Percentiles rank a stretch among this genome's conserved stretches.
Conservation (phyloP, 2,888 invertebrate species). For the Brachypterus glaber region DNA sequence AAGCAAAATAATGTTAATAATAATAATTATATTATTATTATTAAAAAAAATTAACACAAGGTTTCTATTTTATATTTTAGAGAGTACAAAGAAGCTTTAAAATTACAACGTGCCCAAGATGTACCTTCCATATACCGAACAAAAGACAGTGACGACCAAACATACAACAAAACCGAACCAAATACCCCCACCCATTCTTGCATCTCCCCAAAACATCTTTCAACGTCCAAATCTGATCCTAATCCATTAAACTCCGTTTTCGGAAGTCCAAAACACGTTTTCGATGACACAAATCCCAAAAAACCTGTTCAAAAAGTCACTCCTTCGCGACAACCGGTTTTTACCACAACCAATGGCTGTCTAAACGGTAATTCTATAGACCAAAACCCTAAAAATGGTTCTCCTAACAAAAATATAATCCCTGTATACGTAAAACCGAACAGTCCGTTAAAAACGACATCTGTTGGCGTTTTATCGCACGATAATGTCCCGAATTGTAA, state of each 20-base stretch:
- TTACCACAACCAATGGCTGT: conserved; percentile 26
- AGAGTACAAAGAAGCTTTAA: conserved; percentile 84
- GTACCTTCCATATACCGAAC: conserved; percentile 59
- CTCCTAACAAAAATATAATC: conserved; percentile 23
- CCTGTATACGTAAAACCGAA: conserved; percentile 55
- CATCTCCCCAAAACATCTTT: conserved; percentile 30
- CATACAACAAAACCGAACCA: conserved; percentile 45
- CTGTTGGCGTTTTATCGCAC: conserved; percentile 48
- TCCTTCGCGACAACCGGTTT: conserved; percentile 55
- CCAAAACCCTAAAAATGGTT: conserved; percentile 6
- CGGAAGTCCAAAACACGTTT: conserved; percentile 49
- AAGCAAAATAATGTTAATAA: no score
- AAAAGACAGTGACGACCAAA: conserved; percentile 51
- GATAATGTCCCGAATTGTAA: conserved; percentile 40
- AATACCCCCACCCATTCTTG: conserved; percentile 44
- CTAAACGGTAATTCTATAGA: conserved; percentile 3
- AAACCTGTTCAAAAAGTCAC: conserved; percentile 72
- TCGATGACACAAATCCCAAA: conserved; percentile 41
- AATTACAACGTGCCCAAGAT: conserved; percentile 75
- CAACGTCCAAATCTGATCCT: conserved; percentile 43
- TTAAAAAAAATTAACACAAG: background rate
- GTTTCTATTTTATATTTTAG: conserved; percentile 43
- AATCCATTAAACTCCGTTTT: conserved; percentile 41
- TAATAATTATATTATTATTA: no score
- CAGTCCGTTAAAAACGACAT: conserved; percentile 55